These are phyloP conservation scores for Eueremaeus valkanovi DNA, from an alignment of 2,888 invertebrate genomes.

Conservation along the genomic window DNA sequence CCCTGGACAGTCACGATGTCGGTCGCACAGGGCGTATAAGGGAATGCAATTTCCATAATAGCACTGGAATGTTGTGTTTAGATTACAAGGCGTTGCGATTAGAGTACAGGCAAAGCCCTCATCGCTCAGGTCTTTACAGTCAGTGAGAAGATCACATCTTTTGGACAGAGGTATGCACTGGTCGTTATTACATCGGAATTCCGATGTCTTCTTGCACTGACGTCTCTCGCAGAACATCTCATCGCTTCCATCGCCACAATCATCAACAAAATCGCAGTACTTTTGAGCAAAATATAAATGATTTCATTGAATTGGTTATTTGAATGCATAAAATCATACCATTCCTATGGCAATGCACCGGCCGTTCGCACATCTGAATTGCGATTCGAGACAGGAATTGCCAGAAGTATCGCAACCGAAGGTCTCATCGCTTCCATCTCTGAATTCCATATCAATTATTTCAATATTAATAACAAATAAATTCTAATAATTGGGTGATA, in stretches of 20 bases:
- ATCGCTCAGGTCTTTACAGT: slow-evolving; percentile 49
- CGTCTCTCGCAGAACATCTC: slow-evolving; percentile 51
- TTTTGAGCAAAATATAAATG: slow-evolving; percentile 20
- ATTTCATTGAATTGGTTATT: not conserved
- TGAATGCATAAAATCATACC: not conserved
- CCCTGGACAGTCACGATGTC: slow-evolving; percentile 49
- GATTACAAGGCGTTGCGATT: slow-evolving; percentile 45
- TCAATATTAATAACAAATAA: not conserved
- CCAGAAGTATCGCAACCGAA: slow-evolving; percentile 47
- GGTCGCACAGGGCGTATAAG: slow-evolving; percentile 48
- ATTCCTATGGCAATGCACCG: slow-evolving; percentile 47
- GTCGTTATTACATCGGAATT: slow-evolving; percentile 50
- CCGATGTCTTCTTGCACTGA: slow-evolving; percentile 48
- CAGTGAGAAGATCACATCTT: slow-evolving; percentile 51
- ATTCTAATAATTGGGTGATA: not conserved
- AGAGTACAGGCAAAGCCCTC: slow-evolving; percentile 39
- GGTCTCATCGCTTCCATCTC: slow-evolving; percentile 50
- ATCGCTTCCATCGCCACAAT: slow-evolving; percentile 54
- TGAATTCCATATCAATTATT: too few relatives aligned
- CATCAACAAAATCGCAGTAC: slow-evolving; percentile 53
- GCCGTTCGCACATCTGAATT: slow-evolving; percentile 47
- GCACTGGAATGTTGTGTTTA: slow-evolving; percentile 49
- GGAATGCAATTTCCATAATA: slow-evolving; percentile 50
- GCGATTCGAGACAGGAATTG: slow-evolving; percentile 45
- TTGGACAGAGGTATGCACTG: slow-evolving; percentile 50